Conservation (phyloP, 2,888 invertebrate species). For the Alsophila aescularia region DNA sequence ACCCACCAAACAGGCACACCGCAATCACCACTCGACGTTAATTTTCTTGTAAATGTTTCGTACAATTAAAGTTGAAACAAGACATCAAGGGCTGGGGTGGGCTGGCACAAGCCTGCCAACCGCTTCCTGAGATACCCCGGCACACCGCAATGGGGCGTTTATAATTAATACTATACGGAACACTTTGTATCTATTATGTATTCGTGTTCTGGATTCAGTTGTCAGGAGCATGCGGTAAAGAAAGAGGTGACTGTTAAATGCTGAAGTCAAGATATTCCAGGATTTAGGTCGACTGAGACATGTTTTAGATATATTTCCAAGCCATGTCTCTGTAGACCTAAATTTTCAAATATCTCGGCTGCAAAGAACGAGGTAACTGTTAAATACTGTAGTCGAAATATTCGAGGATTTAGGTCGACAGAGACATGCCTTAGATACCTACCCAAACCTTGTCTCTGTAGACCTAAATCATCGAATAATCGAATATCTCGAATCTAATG, state of each 20-base stretch:
- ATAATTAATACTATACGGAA: constrained; percentile 40
- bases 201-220: constrained; percentile 25
- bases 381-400: background rate
- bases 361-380: too few species aligned
- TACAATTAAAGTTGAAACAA: constrained; percentile 29
- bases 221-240: constrained; percentile 19
- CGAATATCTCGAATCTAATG: too few species aligned
- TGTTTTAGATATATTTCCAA: background rate
- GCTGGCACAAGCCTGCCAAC: constrained; percentile 22
- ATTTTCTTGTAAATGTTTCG: constrained; percentile 28
- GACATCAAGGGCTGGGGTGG: constrained; percentile 25
- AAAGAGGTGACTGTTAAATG: background rate
- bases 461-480: too few species aligned
- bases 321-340: too few species aligned
- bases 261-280: background rate
- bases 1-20: constrained; percentile 18
- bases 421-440: background rate
- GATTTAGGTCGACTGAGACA: background rate
- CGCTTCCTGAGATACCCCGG: constrained; percentile 33
- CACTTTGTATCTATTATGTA: constrained; percentile 32
- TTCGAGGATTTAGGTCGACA: background rate
- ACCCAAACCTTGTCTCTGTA: background rate
- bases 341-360: too few species aligned
- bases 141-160: constrained; percentile 30
- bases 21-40: constrained; percentile 25